Evolutionary conservation across 23 tunicate genomes (phyloP), one percentile per base, ranked within the genome.

Genomic region (Phallusia fumigata): DNA sequence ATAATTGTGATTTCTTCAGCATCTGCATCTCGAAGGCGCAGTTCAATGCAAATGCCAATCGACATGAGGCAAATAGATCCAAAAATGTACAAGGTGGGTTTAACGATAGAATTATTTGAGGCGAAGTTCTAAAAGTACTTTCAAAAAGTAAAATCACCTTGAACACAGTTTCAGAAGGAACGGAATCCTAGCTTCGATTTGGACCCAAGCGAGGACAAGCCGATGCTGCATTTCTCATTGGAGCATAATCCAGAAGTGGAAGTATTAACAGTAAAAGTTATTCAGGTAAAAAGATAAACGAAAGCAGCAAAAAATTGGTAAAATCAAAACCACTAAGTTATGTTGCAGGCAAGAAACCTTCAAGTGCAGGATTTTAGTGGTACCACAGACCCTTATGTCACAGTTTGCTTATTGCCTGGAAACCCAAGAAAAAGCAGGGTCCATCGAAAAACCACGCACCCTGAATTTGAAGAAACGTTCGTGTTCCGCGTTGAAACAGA

Each of bases 31-130:
- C 26, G 69, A 0, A 50, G 93, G 49, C 76, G 88, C 31, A 79
- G 88, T 35, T 88, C 93, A 35, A 88, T 88, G 93, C 93, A 88
- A 78, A 81, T 84, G 76, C 93, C 93, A 30, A 88, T 88, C 47
- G 88, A 84, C 33, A 31, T 88, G 64, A 65, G 76, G 26, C 84
- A 79, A 53, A 88, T 88, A 24, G 75, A 88, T 53, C 93, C 93
- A 0, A 88, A 74, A 32, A 36, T 88, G 75, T 88, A 88, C 64
- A 36, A 79, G 88, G 93, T 88, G 76, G 34, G 79, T 73, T n/a
- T n/a, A n/a, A 28, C n/a, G 30, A 24, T 31, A 28, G 26, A 3
- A 2, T 28, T 22, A 32, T 75, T 26, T 31, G 15, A 74, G 35
- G 78, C 5, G 34, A 16, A 77, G 3, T 77, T 77, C 8, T 52